These are phyloP conservation scores for Drosophila stalkeri DNA, from an alignment of 2,888 invertebrate genomes.

Conservation along the genomic window DNA sequence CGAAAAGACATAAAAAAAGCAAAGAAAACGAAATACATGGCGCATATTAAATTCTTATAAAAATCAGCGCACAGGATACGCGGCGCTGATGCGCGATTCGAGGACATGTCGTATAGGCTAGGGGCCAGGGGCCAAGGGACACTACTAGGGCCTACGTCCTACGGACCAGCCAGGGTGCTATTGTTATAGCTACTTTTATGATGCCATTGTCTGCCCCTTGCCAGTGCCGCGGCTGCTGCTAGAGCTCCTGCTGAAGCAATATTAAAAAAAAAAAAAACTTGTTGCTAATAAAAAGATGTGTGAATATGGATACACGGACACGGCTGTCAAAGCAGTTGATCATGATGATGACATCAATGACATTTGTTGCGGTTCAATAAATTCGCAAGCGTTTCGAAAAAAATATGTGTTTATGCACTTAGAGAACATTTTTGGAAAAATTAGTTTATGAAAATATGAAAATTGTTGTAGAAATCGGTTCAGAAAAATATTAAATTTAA, in stretches of 20 bases:
- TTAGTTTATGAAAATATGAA: too few species aligned
- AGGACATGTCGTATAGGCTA: constrained; percentile 34
- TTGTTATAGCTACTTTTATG: constrained; percentile 70
- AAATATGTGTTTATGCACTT: constrained; percentile 6
- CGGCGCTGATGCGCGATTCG: constrained; percentile 45
- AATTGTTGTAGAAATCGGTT: not conserved
- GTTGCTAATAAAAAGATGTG: constrained; percentile 77
- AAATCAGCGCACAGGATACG: constrained; percentile 60
- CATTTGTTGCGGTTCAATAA: constrained; percentile 82
- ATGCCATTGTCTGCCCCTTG: constrained; percentile 45
- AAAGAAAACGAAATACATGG: constrained; percentile 52
- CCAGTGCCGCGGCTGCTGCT: not conserved
- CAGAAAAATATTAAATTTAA: not conserved
- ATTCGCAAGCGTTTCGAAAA: constrained; percentile 64
- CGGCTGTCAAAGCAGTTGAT: constrained; percentile 41
- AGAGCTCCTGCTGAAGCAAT: constrained; percentile 63
- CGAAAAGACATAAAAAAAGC: constrained; percentile 43
- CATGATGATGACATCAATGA: constrained; percentile 74
- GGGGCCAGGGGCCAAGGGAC: not conserved
- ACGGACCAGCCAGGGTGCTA: constrained; percentile 50
- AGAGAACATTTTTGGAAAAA: not conserved
- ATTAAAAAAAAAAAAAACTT: constrained; percentile 68
- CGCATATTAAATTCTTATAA: constrained; percentile 80
- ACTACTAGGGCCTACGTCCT: not conserved
- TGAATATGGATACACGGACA: constrained; percentile 39